These are phyloP conservation scores for Rhopalosiphum padi DNA, from an alignment of 1,140 invertebrate species.

Conservation along the genomic window DNA sequence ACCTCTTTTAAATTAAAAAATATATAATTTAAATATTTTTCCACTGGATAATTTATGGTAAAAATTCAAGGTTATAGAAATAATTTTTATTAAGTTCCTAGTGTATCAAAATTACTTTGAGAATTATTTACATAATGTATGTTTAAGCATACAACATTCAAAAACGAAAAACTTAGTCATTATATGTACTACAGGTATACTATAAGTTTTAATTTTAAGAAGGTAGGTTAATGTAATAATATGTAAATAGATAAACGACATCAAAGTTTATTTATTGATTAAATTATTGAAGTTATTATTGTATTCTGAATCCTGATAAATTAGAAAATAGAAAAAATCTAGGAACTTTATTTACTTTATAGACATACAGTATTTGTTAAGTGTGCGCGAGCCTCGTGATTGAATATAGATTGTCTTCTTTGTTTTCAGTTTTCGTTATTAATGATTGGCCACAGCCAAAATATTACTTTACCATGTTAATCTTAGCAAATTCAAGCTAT, in stretches of 20 bases:
- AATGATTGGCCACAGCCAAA: background rate
- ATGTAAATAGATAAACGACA: background rate
- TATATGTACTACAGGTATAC: background rate
- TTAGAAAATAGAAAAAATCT: background rate
- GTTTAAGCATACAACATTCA: background rate
- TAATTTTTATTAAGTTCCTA: slow-evolving; percentile 14
- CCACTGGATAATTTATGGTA: background rate
- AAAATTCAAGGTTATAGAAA: slow-evolving; percentile 24
- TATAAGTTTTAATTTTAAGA: background rate
- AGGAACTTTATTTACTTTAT: background rate
- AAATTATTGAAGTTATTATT: background rate
- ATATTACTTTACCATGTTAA: background rate
- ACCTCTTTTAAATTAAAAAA: background rate
- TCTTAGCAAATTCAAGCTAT: background rate
- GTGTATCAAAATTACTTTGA: background rate
- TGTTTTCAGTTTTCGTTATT: background rate
- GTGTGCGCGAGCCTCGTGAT: background rate
- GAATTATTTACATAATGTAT: background rate
- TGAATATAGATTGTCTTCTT: background rate
- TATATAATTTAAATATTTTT: slow-evolving; percentile 30
- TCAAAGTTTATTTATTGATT: background rate
- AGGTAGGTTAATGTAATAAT: background rate
- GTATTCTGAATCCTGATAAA: background rate
- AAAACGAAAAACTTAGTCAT: background rate
- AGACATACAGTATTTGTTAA: background rate